Percentiles rank a stretch among this genome's conserved stretches.
Evolutionary conservation across 2,113 vertebrate genomes (phyloP).

Genomic region (Thryonomys swinderianus): DNA sequence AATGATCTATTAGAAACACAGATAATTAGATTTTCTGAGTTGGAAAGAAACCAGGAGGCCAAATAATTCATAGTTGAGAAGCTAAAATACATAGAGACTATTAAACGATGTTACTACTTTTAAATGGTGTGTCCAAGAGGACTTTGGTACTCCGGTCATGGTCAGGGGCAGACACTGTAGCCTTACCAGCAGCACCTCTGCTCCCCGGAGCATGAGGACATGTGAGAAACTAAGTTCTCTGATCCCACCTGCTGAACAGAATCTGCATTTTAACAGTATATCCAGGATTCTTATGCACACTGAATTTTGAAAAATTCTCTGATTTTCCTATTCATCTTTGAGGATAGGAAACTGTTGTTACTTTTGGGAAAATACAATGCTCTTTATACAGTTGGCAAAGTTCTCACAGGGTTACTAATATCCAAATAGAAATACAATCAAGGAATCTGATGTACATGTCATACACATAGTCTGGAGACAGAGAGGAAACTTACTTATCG

Average conservation of each 20-base stretch:
- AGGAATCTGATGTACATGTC: neutral
- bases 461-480: neutral
- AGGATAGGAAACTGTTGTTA: neutral
- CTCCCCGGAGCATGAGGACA: too few relatives aligned
- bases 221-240: neutral
- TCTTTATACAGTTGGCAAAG: neutral
- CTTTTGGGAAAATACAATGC: neutral
- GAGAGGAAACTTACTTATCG: neutral
- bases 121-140: neutral
- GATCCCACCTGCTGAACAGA: neutral
- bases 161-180: neutral
- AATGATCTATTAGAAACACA: constrained; percentile 63
- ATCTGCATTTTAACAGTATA: neutral
- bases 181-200: neutral
- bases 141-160: neutral
- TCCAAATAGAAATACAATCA: neutral
- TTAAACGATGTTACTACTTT: constrained; percentile 46
- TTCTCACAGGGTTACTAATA: neutral
- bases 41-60: constrained; percentile 50
- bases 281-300: neutral
- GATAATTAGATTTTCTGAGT: constrained; percentile 56
- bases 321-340: constrained; percentile 17
- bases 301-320: neutral
- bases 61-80: constrained; percentile 41
- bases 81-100: constrained; percentile 43